Conservation (phyloP, 2,888 invertebrate genomes). For the Amaurobius ferox region DNA sequence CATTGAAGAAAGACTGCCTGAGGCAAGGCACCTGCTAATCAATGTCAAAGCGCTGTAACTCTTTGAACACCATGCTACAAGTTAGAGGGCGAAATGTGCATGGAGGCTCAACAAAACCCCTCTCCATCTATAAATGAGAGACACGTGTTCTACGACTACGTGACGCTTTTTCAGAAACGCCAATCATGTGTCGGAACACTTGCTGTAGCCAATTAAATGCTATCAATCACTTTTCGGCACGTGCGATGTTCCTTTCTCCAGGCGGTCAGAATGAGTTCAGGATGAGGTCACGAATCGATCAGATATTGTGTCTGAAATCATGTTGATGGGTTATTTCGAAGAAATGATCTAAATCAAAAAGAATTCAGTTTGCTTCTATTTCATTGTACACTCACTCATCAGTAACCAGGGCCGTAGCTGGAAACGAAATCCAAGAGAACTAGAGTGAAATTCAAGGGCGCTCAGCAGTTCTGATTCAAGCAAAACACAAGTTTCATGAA, state of each 20-base stretch:
- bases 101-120: background rate
- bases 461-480: too few relatives aligned
- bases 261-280: background rate
- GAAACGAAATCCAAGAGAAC: too few relatives aligned
- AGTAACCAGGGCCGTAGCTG: too few relatives aligned
- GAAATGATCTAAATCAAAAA: too few relatives aligned
- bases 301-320: slow-evolving; percentile 31
- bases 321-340: too few relatives aligned
- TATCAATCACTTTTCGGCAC: slow-evolving; percentile 69
- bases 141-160: slow-evolving; percentile 56
- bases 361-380: too few relatives aligned
- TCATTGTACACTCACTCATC: too few relatives aligned
- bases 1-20: slow-evolving; percentile 9
- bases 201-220: slow-evolving; percentile 64
- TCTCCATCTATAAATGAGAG: slow-evolving; percentile 17
- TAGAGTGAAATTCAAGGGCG: too few relatives aligned
- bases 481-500: too few relatives aligned
- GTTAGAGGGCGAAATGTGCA: background rate
- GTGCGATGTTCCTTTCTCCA: slow-evolving; percentile 22
- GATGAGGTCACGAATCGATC: slow-evolving; percentile 17
- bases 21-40: slow-evolving; percentile 57
- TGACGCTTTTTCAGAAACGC: slow-evolving; percentile 57
- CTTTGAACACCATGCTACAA: slow-evolving; percentile 38
- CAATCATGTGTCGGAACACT: slow-evolving; percentile 62
- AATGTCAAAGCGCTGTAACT: slow-evolving; percentile 39